These are phyloP conservation scores for Heliconius nattereri DNA, from an alignment of 1,140 invertebrate genomes.

Conservation along the genomic window DNA sequence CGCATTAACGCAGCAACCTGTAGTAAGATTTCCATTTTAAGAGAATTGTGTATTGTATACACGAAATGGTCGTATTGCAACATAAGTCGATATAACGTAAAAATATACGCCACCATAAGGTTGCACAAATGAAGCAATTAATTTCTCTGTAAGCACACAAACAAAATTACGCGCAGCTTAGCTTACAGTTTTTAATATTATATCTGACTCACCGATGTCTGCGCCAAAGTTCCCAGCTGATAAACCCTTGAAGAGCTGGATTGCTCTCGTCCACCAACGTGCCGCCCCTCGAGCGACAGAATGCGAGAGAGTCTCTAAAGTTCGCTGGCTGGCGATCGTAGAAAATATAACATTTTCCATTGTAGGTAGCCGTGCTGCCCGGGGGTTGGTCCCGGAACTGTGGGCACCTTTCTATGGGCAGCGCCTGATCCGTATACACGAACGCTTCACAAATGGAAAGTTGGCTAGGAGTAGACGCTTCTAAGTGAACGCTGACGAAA, in stretches of 20 bases:
- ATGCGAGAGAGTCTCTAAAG: slow-evolving; percentile 90
- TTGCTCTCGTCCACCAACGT: slow-evolving; percentile 96
- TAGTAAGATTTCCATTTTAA: slow-evolving; percentile 27
- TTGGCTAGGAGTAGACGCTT: slow-evolving; percentile 86
- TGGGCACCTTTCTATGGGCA: slow-evolving; percentile 96
- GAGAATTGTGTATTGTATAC: background rate
- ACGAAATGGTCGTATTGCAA: background rate
- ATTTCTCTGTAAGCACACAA: background rate
- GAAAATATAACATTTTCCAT: slow-evolving; percentile 98
- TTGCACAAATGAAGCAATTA: no score
- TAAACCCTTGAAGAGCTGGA: slow-evolving; percentile 95
- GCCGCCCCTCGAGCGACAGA: slow-evolving; percentile 90
- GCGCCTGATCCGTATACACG: slow-evolving; percentile 96
- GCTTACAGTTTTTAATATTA: slow-evolving; percentile 14
- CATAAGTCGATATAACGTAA: background rate
- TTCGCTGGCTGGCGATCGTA: slow-evolving; percentile 93
- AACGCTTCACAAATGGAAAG: slow-evolving; percentile 97
- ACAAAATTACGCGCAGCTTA: background rate
- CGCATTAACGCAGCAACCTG: slow-evolving; percentile 45
- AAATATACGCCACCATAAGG: background rate
- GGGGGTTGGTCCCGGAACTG: slow-evolving; percentile 95
- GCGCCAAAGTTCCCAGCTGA: slow-evolving; percentile 96
- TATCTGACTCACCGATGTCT: slow-evolving; percentile 85
- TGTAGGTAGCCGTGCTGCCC: slow-evolving; percentile 95
- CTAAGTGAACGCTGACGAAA: slow-evolving; percentile 95